These are phyloP conservation scores for Pluvialis apricaria DNA, from an alignment of 2,113 vertebrate species.

Conservation along the genomic window DNA sequence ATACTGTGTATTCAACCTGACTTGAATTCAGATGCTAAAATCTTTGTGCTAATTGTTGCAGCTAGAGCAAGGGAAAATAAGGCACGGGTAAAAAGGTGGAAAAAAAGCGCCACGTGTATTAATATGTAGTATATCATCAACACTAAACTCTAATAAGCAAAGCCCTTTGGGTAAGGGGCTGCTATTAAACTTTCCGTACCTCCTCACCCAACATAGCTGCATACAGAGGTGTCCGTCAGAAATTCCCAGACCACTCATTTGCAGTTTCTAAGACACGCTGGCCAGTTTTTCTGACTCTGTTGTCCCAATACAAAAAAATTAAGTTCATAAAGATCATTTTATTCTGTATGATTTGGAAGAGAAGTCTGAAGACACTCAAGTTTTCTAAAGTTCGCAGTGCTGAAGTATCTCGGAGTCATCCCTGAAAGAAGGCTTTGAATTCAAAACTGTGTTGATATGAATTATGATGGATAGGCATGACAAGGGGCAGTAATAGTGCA, in stretches of 20 bases:
- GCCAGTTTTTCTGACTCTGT: neutral
- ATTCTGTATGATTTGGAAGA: neutral
- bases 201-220: neutral
- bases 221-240: neutral
- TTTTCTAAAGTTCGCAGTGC: neutral
- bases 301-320: neutral
- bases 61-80: neutral
- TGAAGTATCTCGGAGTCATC: neutral
- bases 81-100: neutral
- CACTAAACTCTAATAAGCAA: neutral
- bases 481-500: neutral
- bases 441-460: neutral
- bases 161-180: neutral
- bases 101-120: neutral
- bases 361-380: neutral
- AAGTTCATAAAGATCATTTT: neutral
- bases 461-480: neutral
- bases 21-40: neutral
- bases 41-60: neutral
- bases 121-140: neutral
- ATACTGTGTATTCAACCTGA: neutral
- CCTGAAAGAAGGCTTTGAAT: constrained; percentile 28
- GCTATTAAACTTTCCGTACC: neutral
- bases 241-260: neutral
- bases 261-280: neutral